Evolutionary conservation across 2,888 invertebrate genomes (phyloP), one percentile per base, ranked within the genome.

Genomic region (Autographa pulchrina): DNA sequence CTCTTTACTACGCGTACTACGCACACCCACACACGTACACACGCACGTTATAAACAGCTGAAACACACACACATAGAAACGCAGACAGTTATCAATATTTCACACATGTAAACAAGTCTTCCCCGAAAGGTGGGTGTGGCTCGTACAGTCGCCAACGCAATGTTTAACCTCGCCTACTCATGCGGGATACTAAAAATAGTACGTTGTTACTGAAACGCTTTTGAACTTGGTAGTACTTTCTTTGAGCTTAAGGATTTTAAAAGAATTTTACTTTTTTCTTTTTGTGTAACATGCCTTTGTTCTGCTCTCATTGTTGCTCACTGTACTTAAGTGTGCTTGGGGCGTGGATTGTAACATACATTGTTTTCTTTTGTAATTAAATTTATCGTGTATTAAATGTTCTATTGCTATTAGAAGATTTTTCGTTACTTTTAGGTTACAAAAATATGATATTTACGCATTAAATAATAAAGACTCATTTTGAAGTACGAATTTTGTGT

Each of bases 41-140:
- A 41, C 20, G 8, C 35, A 62, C 35, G 25, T 31, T 8, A 41
- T 20, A 4, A n/a, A 35, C 41, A 52, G 9, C 25, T 11, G 32
- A 41, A 38, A 62, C 58, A 0, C n/a, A 77, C 66, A 75, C 63
- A 75, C 77, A 59, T 16, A 31, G 0, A 58, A 13, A 67, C 48
- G n/a, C 32, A 61, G 43, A 70, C 62, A 41, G 69, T 48, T 54
- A 66, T 60, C 25, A 65, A 63, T 61, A 61, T 69, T 56, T 25
- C 20, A 60, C 63, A 60, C 25, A 32, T 61, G 20, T 64, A n/a
- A 56, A 65, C 5, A 20, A 25, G 80, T 5, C 41, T 68, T 69
- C 20, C 75, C 64, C 64, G 54, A 48, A 65, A 41, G 64, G 74
- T 73, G 38, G 78, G 76, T 68, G 80, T 74, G 80, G 75, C 66